Evolutionary conservation across 2,797 vertebrate species (phyloP).

Genomic region (Paguma larvata): DNA sequence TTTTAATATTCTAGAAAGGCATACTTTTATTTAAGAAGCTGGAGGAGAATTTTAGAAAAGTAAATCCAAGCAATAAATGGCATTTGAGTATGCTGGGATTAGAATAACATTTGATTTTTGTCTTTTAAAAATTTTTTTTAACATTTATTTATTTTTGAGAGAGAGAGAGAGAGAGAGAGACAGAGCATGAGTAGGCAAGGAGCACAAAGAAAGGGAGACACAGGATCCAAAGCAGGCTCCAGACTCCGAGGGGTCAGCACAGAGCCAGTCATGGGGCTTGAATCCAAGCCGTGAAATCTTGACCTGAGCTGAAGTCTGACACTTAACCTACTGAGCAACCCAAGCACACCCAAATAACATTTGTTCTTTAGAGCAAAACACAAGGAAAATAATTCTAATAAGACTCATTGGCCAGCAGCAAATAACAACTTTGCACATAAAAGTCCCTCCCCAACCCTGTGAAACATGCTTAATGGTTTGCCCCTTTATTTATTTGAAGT

Average conservation of each 20-base stretch:
- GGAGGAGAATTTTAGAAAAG: slow-evolving; percentile 36
- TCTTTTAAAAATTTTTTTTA: too few species aligned
- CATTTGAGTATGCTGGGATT: not conserved
- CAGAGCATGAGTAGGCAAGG: too few species aligned
- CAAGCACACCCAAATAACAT: not conserved
- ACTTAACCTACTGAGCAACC: too few species aligned
- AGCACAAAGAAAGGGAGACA: too few species aligned
- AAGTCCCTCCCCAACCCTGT: not conserved
- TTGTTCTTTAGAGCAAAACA: not conserved
- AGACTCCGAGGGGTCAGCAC: too few species aligned
- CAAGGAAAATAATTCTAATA: slow-evolving; percentile 14
- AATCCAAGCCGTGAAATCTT: too few species aligned
- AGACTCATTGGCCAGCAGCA: not conserved
- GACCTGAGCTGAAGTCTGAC: too few species aligned
- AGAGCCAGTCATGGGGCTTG: too few species aligned
- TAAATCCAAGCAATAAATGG: slow-evolving; percentile 18
- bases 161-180: too few species aligned
- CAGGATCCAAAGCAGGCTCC: too few species aligned
- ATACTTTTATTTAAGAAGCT: not conserved
- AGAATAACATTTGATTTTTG: not conserved
- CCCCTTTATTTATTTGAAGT: not conserved
- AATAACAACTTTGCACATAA: not conserved
- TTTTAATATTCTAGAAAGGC: slow-evolving; percentile 22
- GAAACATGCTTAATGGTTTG: not conserved
- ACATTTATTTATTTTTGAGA: too few species aligned